phyloP scores from a whole-genome alignment of 2,113 vertebrate species.

The Anoplopoma fimbria region DNA sequence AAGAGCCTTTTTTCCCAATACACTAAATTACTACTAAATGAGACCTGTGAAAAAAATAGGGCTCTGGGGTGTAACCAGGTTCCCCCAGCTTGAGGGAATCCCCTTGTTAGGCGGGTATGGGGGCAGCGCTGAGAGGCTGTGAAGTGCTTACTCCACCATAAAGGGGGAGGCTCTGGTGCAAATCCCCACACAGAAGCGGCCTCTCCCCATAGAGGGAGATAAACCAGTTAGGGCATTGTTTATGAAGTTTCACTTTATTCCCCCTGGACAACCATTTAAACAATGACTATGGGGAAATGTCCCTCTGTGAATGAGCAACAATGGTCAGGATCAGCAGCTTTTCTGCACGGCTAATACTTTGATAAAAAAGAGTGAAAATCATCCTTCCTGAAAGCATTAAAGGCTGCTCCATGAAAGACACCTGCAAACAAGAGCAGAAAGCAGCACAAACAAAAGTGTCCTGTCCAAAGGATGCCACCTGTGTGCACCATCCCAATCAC shows the following conservation, averaged over 20 bases:
- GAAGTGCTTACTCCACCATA: constrained; percentile 84
- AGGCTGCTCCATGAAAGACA: constrained; percentile 89
- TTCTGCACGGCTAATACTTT: constrained; percentile 91
- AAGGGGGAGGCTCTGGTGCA: constrained; percentile 85
- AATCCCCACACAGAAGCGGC: constrained; percentile 87
- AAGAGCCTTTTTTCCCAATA: constrained; percentile 69
- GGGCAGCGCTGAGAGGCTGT: constrained; percentile 70
- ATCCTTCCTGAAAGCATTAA: constrained; percentile 97
- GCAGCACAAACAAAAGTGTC: constrained; percentile 86
- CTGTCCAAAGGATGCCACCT: constrained; percentile 85
- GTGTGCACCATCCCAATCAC: constrained; percentile 70
- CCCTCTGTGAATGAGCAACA: constrained; percentile 91
- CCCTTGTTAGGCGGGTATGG: constrained; percentile 75
- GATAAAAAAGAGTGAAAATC: constrained; percentile 88
- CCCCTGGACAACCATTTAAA: constrained; percentile 97
- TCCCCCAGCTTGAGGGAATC: constrained; percentile 77
- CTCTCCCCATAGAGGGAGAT: constrained; percentile 86
- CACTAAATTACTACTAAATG: constrained; percentile 82
- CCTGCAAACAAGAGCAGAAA: constrained; percentile 90
- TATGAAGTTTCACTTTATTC: constrained; percentile 95
- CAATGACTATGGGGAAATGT: constrained; percentile 96
- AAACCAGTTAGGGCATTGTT: constrained; percentile 92
- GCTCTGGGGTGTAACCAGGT: constrained; percentile 74
- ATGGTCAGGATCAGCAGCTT: constrained; percentile 90
- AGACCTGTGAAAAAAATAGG: constrained; percentile 73